phyloP scores from a whole-genome alignment of 2,797 vertebrate species.

The Crypturellus tataupa region DNA sequence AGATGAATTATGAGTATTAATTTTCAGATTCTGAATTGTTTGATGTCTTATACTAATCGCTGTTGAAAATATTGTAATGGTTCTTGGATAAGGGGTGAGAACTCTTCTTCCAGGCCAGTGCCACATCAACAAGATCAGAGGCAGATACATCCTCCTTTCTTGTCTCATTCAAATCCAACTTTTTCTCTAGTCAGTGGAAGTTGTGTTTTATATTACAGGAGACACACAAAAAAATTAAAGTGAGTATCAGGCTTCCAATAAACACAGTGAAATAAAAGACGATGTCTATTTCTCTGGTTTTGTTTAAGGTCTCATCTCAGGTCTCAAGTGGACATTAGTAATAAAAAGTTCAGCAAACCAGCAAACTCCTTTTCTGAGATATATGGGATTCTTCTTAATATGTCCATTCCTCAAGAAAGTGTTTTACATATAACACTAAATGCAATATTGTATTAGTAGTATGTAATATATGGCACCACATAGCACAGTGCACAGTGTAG shows the following conservation, averaged over 20 bases:
- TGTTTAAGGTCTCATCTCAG: neutral
- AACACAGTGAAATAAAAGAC: neutral
- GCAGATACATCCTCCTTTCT: neutral
- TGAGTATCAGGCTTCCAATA: neutral
- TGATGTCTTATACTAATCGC: neutral
- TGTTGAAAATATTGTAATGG: neutral
- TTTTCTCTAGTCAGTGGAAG: neutral
- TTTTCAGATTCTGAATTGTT: neutral
- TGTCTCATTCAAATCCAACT: neutral
- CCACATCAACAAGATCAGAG: neutral
- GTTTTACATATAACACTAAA: neutral
- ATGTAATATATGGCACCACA: neutral
- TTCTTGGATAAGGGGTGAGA: neutral
- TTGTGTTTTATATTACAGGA: neutral
- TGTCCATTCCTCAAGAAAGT: neutral
- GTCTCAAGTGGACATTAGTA: neutral
- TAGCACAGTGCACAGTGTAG: neutral
- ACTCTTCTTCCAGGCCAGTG: neutral
- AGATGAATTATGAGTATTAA: neutral
- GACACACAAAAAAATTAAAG: neutral
- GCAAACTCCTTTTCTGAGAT: neutral
- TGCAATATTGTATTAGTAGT: neutral
- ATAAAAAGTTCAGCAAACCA: neutral
- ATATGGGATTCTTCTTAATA: neutral
- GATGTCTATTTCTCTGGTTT: neutral